Percentiles rank a stretch among this genome's conserved stretches.
Evolutionary conservation across 92 coral and sea anemone genomes (phyloP).

Genomic region (Blastomussa wellsi): DNA sequence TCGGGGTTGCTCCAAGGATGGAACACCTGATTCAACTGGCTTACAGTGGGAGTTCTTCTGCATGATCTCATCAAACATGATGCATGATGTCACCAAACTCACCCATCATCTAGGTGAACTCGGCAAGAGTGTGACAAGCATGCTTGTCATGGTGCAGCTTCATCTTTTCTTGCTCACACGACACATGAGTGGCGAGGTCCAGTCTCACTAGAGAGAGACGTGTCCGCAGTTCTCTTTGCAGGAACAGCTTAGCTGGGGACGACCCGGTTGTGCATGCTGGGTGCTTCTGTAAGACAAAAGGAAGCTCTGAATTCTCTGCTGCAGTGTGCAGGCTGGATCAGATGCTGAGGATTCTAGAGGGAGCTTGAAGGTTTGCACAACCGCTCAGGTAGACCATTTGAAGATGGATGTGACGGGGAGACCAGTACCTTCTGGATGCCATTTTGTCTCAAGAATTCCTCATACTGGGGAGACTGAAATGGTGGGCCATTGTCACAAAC

Average conservation of each 20-base stretch:
- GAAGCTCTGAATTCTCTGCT: conserved; percentile 27
- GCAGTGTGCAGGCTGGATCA: conserved; percentile 9
- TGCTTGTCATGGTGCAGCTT: conserved; percentile 33
- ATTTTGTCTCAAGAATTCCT: conserved; percentile 8
- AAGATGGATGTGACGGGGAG: conserved; percentile 22
- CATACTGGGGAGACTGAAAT: conserved; percentile 21
- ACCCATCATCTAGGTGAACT: too few relatives aligned
- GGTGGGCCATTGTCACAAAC: conserved; percentile 24
- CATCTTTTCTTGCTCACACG: conserved; percentile 31
- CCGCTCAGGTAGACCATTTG: conserved; percentile 24
- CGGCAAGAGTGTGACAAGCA: too few relatives aligned
- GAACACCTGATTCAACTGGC: conserved; percentile 15
- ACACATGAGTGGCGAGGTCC: too few relatives aligned
- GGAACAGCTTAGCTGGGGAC: too few relatives aligned
- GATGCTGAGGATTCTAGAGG: conserved; percentile 7
- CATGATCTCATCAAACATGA: conserved; percentile 10
- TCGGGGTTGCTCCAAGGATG: conserved; percentile 40
- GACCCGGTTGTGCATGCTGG: conserved; percentile 35
- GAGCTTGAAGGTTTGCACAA: conserved; percentile 10
- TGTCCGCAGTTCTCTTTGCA: too few relatives aligned
- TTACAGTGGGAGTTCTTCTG: conserved; percentile 1
- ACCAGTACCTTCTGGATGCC: too few relatives aligned
- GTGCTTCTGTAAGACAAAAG: conserved; percentile 31
- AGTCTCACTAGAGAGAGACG: too few relatives aligned
- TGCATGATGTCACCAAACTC: conserved; percentile 23